Base-by-base conservation (phyloP, 2,888 invertebrate species). In the Tigriopus californicus region DNA sequence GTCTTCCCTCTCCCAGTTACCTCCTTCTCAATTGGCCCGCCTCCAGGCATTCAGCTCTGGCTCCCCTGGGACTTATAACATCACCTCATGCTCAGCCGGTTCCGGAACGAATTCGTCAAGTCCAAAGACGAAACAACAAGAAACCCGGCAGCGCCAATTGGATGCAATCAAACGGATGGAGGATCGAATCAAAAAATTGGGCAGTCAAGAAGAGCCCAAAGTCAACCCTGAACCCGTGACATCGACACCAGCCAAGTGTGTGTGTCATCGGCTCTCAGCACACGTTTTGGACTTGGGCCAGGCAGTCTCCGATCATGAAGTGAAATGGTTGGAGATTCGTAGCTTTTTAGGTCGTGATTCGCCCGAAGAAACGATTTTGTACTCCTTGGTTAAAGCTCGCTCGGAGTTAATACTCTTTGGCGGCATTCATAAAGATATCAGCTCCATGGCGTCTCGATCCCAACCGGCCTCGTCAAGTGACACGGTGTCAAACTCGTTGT, bases 331-430 rank as follows among this genome's bases (percentile, higher is more conserved):
- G 62, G 79, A 20, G 18, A 11, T 56, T 20, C 20, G 33, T 22
- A 60, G 62, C 18, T 52, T 52, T 24, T 46, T 55, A 8, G 54
- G 51, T 1, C 64, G 65, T 13, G 42, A 53, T 22, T 67, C 70
- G 33, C 91, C 94, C 0, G 88, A 90, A 68, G 88, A 92, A 68
- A 80, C 89, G 54, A 85, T 92, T 64, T 78, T 92, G 67, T 92
- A 92, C 69, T 84, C 89, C 41, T 76, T 94, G 65, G 83, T 90
- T 5, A 80, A 83, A 63, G 94, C 91, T 13, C 83, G 88, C 68
- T 88, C 88, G 12, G 94, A 95, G 74, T 72, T 95, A 33, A 82
- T 95, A 58, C 83, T 95, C 77, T 94, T 95, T 74, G 94, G 94
- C n/a, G 95, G 94, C 61, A 87, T 94, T 13, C 48, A 59, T 41